These are phyloP conservation scores for Rhombomys opimus DNA, from an alignment of 2,113 vertebrate species.

Conservation along the genomic window DNA sequence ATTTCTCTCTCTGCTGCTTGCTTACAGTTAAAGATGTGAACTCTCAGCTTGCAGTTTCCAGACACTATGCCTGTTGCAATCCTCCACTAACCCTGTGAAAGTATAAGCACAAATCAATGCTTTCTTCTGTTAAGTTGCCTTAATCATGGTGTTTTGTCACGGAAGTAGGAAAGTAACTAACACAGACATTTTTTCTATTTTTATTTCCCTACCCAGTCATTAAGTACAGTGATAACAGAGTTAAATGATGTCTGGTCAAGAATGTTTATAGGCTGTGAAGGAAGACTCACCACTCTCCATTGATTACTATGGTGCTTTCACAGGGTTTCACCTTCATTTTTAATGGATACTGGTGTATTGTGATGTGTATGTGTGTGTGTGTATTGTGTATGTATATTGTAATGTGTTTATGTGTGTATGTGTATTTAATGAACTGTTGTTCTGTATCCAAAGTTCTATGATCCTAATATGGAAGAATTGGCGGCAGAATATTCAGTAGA, in stretches of 20 bases:
- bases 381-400: background rate
- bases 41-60: background rate
- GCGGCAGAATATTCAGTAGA: background rate
- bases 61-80: background rate
- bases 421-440: background rate
- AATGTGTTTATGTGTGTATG: background rate
- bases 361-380: rapidly evolving
- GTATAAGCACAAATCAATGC: background rate
- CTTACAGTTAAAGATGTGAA: background rate
- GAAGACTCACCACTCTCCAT: background rate
- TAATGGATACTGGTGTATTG: background rate
- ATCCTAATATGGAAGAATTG: background rate
- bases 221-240: background rate
- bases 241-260: background rate
- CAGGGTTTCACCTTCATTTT: background rate
- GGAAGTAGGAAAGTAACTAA: background rate
- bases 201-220: background rate
- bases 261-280: background rate
- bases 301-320: background rate
- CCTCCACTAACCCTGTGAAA: background rate
- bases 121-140: background rate
- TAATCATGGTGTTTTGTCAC: background rate
- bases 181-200: background rate
- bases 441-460: background rate
- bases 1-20: background rate